phyloP scores from a whole-genome alignment of 2,888 invertebrate genomes.

The Calameuta pallipes region DNA sequence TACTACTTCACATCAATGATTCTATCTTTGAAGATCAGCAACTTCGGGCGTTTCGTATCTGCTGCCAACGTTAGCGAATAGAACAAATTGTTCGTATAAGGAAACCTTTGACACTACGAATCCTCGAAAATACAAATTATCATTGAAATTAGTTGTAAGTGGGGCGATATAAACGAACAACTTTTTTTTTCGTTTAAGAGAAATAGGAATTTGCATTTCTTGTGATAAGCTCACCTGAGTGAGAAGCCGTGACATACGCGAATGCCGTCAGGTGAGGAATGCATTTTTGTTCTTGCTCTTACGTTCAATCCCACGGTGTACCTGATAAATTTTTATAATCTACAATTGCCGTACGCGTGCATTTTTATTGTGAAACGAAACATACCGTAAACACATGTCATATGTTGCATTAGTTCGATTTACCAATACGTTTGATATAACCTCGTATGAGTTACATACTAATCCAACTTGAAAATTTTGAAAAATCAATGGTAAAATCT shows the following conservation, averaged over 20 bases:
- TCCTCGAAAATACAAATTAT: background rate
- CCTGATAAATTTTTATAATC: background rate
- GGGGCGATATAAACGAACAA: background rate
- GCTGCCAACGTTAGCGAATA: background rate
- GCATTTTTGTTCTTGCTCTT: background rate
- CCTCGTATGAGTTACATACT: background rate
- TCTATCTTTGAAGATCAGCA: background rate
- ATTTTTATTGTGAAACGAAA: background rate
- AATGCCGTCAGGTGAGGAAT: background rate
- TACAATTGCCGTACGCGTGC: background rate
- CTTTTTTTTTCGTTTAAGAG: background rate
- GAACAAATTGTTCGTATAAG: background rate
- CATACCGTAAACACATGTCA: background rate
- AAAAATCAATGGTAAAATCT: background rate
- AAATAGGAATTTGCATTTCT: background rate
- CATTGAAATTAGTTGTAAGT: background rate
- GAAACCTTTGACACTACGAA: background rate
- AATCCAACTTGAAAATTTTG: background rate
- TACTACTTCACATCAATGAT: background rate
- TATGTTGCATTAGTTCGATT: background rate
- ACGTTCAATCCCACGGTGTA: background rate
- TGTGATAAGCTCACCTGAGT: background rate
- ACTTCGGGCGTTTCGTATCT: background rate
- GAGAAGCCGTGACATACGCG: background rate
- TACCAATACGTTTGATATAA: background rate